phyloP scores from a whole-genome alignment of 2,113 vertebrate species.

The Phainopepla nitens region DNA sequence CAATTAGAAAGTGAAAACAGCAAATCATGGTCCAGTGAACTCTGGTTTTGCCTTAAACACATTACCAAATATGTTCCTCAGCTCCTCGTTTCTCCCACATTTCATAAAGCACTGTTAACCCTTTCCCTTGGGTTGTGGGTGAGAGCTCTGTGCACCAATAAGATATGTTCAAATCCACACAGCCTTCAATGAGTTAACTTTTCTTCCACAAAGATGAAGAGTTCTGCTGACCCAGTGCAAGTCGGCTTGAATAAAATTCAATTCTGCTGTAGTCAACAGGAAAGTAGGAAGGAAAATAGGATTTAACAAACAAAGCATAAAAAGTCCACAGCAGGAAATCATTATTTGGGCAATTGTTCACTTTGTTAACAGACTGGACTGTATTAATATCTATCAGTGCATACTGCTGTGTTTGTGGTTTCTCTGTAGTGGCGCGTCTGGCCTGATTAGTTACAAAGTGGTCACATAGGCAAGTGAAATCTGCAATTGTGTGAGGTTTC shows the following conservation, averaged over 20 bases:
- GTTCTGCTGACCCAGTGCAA: conserved; percentile 72
- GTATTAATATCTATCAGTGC: conserved; percentile 47
- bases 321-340: conserved; percentile 73
- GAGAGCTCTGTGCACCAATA: background rate
- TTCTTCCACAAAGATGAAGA: conserved; percentile 11
- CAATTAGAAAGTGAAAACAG: conserved; percentile 2
- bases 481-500: conserved; percentile 35
- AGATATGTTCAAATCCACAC: background rate
- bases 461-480: conserved; percentile 16
- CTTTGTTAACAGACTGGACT: conserved; percentile 69
- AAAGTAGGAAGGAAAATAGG: conserved; percentile 79
- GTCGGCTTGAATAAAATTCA: conserved; percentile 62
- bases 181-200: conserved; percentile 56
- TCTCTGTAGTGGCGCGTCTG: conserved; percentile 57
- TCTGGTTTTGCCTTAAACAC: background rate
- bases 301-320: conserved; percentile 79
- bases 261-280: conserved; percentile 77
- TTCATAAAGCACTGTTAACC: background rate
- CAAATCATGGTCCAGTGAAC: background rate
- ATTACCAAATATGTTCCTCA: background rate
- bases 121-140: background rate
- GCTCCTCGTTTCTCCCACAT: background rate
- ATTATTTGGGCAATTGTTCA: conserved; percentile 75
- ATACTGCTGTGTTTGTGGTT: conserved; percentile 63
- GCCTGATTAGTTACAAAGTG: conserved; percentile 68